Percentiles rank a stretch among this genome's conserved stretches.
Conservation (phyloP, 2,888 invertebrate species). For the Ophion ellenae region DNA sequence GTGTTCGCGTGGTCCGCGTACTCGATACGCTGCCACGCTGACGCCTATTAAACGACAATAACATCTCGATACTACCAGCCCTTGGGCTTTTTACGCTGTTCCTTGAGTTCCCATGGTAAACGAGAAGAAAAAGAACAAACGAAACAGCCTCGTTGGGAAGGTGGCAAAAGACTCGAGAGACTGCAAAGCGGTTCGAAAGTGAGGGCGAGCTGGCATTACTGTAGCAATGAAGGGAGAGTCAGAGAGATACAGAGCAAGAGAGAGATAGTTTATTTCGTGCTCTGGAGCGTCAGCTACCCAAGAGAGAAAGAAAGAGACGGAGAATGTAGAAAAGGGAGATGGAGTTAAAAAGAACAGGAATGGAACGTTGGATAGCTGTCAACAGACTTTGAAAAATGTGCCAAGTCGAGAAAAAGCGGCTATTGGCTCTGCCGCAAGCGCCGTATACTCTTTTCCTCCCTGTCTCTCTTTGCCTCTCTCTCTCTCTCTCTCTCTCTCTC, state of each 20-base stretch:
- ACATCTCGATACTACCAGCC: slow-evolving; percentile 13
- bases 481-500: slow-evolving; percentile 16
- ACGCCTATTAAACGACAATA: neutral
- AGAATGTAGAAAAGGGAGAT: slow-evolving; percentile 50
- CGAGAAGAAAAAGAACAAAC: neutral
- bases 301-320: slow-evolving; percentile 47
- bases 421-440: slow-evolving; percentile 76
- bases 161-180: slow-evolving; percentile 31
- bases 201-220: slow-evolving; percentile 37
- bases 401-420: slow-evolving; percentile 80
- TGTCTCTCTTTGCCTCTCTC: slow-evolving; percentile 11
- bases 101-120: slow-evolving; percentile 4
- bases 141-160: slow-evolving; percentile 11
- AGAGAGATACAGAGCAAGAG: slow-evolving; percentile 56
- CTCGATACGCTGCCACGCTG: neutral
- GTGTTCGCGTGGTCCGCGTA: neutral
- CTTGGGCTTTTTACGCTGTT: neutral
- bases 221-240: slow-evolving; percentile 24
- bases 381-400: slow-evolving; percentile 81
- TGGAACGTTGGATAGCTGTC: slow-evolving; percentile 76
- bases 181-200: slow-evolving; percentile 20
- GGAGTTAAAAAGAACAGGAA: slow-evolving; percentile 51
- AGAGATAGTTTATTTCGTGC: slow-evolving; percentile 1
- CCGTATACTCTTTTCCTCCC: slow-evolving; percentile 66
- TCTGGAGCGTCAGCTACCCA: neutral